phyloP scores from a whole-genome alignment of 1,140 invertebrate genomes.

The Wiebesia pumilae region DNA sequence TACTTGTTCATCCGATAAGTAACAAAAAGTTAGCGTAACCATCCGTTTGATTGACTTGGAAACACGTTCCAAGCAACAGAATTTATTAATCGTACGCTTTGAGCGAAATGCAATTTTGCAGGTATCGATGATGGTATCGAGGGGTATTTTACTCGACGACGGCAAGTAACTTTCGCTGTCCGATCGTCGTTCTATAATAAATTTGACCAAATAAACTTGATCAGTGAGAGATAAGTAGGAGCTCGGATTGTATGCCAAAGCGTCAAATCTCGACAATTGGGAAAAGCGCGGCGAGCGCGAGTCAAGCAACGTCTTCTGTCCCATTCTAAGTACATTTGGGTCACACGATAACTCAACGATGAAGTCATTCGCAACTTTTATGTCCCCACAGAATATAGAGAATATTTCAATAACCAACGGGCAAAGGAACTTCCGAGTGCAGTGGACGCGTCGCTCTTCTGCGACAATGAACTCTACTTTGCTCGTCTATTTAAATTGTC shows the following conservation, averaged over 20 bases:
- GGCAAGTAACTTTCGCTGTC: too few relatives aligned
- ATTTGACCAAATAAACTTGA: not conserved
- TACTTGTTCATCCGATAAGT: too few relatives aligned
- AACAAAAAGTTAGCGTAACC: too few relatives aligned
- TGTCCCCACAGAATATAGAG: not conserved
- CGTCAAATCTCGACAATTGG: not conserved
- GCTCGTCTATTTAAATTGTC: too few relatives aligned
- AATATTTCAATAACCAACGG: not conserved
- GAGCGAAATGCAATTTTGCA: too few relatives aligned
- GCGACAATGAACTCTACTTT: not conserved
- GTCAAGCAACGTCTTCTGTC: not conserved
- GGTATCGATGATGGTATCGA: too few relatives aligned
- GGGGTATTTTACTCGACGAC: too few relatives aligned
- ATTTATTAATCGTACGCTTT: too few relatives aligned
- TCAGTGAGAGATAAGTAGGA: not conserved
- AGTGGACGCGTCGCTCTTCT: not conserved
- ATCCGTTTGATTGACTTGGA: too few relatives aligned
- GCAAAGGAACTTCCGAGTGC: not conserved
- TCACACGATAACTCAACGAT: slow-evolving; percentile 33
- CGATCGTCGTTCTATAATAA: not conserved
- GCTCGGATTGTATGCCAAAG: too few relatives aligned
- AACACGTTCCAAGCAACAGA: too few relatives aligned
- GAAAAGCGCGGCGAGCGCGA: too few relatives aligned
- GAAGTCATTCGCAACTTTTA: not conserved
- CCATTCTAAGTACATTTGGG: not conserved